Evolutionary conservation across 1,140 invertebrate genomes (phyloP).

Genomic region (Bombus impatiens): DNA sequence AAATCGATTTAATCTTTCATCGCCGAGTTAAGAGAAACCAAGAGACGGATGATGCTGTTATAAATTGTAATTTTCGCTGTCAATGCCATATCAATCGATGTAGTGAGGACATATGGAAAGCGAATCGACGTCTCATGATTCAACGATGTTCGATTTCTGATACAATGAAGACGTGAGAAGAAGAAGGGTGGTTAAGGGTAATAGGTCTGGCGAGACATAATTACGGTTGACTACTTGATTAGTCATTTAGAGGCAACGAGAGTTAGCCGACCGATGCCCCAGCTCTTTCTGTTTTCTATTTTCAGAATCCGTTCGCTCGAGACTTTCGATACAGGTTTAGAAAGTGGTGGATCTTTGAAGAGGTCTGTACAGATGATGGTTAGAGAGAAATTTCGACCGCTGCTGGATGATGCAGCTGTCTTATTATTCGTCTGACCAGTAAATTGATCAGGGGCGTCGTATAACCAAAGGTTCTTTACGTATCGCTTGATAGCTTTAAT

Average conservation of each 20-base stretch:
- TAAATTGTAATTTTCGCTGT: slow-evolving; percentile 12
- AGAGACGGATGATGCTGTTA: no score
- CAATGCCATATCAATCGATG: neutral
- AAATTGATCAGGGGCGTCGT: neutral
- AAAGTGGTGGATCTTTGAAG: slow-evolving; percentile 16
- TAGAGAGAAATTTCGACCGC: neutral
- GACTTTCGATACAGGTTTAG: slow-evolving; percentile 1
- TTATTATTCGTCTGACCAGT: slow-evolving; percentile 19
- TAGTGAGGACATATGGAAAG: neutral
- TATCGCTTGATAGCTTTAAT: neutral
- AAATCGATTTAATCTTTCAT: neutral
- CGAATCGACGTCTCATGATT: neutral
- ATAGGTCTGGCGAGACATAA: slow-evolving; percentile 16
- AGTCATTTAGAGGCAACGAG: slow-evolving; percentile 37
- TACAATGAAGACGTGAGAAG: neutral
- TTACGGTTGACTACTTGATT: slow-evolving; percentile 47
- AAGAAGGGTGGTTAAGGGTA: neutral
- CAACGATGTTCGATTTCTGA: neutral
- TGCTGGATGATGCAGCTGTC: slow-evolving; percentile 18
- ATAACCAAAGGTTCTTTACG: neutral
- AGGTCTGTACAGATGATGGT: neutral
- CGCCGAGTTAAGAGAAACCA: neutral
- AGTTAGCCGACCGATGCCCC: neutral
- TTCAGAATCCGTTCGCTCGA: neutral
- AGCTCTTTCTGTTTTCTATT: slow-evolving; percentile 25